Base-by-base conservation (phyloP, 2,113 vertebrate genomes). In the Oncorhynchus tshawytscha region DNA sequence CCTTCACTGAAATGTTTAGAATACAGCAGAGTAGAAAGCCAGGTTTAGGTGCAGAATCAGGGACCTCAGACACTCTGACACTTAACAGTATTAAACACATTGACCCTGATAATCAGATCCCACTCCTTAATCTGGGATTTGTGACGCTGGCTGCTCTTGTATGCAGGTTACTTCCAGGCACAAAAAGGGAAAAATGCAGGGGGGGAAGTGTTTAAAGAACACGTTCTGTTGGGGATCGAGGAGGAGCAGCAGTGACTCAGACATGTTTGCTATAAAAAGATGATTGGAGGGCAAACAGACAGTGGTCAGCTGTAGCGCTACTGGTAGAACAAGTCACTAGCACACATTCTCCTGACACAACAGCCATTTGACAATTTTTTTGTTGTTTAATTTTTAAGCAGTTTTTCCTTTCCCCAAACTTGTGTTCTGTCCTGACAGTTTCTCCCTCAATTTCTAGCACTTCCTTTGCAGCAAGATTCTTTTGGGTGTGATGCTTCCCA, bases 111-210 rank as follows among this genome's bases (percentile, higher is more conserved):
- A 22, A 59, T 24, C 70, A 67, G 25, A 54, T 51, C 62, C 34
- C 67, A 12, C 7, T 13, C 34, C 48, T 54, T 76, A 77, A 81
- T 77, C 67, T 67, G 60, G 80, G 54, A 20, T 78, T 66, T 51
- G 45, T 7, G 20, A 25, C 22, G 45, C 24, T 73, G 71, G 64
- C 66, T 0, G 34, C 24, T 73, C 18, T 68, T 34, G 59, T 39
- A 39, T 34, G 31, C 67, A 6, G 31, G 31, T 68, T 20, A 34
- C 48, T n/a, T 20, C 15, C 60, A n/a, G 59, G 22, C 20, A 67
- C 27, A 39, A 34, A 39, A 20, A 8, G 29, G 16, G 29, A n/a
- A 9, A 39, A n/a, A 68, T n/a, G 11, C 1, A 27, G 15, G 16
- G 12, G 25, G 65, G 25, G 13, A 29, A 16, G 65, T 67, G 65